Percentiles rank a stretch among this genome's conserved stretches.
Evolutionary conservation across 2,113 vertebrate species (phyloP).

Genomic region (Phyllopteryx taeniolatus): DNA sequence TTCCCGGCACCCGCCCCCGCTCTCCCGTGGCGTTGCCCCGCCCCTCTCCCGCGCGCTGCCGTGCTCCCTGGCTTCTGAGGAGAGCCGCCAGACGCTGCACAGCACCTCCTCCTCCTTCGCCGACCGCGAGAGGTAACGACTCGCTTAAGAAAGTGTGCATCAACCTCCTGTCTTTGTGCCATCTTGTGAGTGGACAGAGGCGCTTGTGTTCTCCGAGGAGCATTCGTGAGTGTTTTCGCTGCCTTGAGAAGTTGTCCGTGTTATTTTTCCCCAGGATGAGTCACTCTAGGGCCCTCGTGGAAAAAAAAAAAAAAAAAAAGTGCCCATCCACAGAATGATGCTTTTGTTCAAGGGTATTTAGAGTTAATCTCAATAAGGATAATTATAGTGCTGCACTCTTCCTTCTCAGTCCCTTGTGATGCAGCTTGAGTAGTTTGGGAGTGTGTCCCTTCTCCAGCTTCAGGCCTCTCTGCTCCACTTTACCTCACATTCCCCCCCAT

Average conservation of each 20-base stretch:
- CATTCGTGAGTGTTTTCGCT: conserved; percentile 41
- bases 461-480: conserved; percentile 43
- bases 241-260: conserved; percentile 34
- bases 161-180: conserved; percentile 12
- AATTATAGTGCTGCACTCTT: conserved; percentile 63
- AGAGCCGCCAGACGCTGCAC: conserved; percentile 78
- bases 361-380: conserved; percentile 76
- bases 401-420: conserved; percentile 39
- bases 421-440: conserved; percentile 40
- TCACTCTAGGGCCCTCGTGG: conserved; percentile 36
- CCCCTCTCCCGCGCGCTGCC: conserved; percentile 75
- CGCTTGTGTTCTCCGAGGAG: conserved; percentile 47
- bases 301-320: conserved; percentile 13
- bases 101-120: conserved; percentile 76
- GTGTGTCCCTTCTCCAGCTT: conserved; percentile 33
- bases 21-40: conserved; percentile 69
- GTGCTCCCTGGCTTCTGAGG: conserved; percentile 73
- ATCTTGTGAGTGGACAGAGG: conserved; percentile 47
- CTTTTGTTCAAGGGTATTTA: conserved; percentile 68
- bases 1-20: conserved; percentile 74
- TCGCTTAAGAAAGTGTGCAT: conserved; percentile 21
- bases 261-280: conserved; percentile 55
- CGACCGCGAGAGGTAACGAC: conserved; percentile 79
- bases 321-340: conserved; percentile 54
- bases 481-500: not conserved